Evolutionary conservation across 2,888 invertebrate species (phyloP).

Genomic region (Tachina lurida): DNA sequence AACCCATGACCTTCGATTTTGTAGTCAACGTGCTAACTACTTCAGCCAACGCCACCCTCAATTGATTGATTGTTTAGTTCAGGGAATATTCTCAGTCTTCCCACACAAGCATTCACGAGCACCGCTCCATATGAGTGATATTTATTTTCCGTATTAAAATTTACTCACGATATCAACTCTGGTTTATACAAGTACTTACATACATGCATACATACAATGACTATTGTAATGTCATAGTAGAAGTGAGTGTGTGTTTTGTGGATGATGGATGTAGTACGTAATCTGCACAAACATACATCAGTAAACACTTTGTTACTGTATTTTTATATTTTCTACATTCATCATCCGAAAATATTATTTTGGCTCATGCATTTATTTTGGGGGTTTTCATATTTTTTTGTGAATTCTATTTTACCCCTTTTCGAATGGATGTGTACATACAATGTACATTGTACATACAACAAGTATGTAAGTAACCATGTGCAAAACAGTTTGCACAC

Average conservation of each 20-base stretch:
- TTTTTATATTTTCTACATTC: background rate
- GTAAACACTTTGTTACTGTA: slow-evolving; percentile 57
- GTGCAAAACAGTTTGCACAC: slow-evolving; percentile 67
- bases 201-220: background rate
- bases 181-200: background rate
- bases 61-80: too few relatives aligned
- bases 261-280: slow-evolving; percentile 20
- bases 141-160: too few relatives aligned
- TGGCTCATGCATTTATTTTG: slow-evolving; percentile 41
- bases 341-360: slow-evolving; percentile 17
- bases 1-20: too few relatives aligned
- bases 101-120: too few relatives aligned
- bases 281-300: slow-evolving; percentile 51
- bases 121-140: too few relatives aligned
- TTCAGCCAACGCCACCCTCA: too few relatives aligned
- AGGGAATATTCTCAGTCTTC: too few relatives aligned
- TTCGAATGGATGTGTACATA: slow-evolving; percentile 42
- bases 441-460: too few relatives aligned
- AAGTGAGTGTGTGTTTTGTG: slow-evolving; percentile 26
- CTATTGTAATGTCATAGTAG: slow-evolving; percentile 7
- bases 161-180: too few relatives aligned
- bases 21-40: too few relatives aligned
- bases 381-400: slow-evolving; percentile 10
- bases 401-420: slow-evolving; percentile 51
- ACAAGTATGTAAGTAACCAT: slow-evolving; percentile 23